Evolutionary conservation across 2,113 vertebrate genomes (phyloP).

Genomic region (Madoqua kirkii): DNA sequence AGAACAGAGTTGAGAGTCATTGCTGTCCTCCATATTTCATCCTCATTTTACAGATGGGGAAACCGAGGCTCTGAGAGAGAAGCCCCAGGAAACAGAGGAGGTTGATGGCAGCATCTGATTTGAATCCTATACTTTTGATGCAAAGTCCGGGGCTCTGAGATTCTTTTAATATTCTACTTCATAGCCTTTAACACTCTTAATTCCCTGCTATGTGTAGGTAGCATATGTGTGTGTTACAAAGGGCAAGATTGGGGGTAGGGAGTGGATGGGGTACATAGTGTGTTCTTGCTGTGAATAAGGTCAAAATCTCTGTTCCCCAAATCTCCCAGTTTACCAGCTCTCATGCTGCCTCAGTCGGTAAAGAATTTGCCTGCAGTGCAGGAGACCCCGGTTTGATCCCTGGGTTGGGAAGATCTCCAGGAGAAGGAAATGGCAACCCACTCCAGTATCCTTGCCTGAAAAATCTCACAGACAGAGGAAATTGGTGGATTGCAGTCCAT

Average conservation of each 20-base stretch:
- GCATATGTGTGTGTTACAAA: not conserved
- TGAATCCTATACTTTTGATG: not conserved
- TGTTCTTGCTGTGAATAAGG: not conserved
- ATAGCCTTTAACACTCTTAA: not conserved
- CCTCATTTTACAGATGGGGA: not conserved
- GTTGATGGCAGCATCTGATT: not conserved
- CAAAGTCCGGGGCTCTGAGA: not conserved
- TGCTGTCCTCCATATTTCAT: not conserved
- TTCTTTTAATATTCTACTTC: not conserved
- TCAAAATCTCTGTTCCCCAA: not conserved
- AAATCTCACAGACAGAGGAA: too few species aligned
- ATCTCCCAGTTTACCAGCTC: not conserved
- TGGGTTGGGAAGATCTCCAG: too few species aligned
- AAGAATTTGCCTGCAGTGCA: too few species aligned
- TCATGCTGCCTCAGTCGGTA: not conserved
- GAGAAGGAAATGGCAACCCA: too few species aligned
- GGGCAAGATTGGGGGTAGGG: rapidly evolving
- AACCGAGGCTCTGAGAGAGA: not conserved
- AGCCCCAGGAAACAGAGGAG: not conserved
- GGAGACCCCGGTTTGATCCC: too few species aligned
- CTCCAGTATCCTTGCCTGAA: too few species aligned
- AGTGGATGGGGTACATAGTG: too few species aligned
- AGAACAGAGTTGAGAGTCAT: not conserved
- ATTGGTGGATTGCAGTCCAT: too few species aligned
- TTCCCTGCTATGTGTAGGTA: not conserved